A percentile compares a stretch with the other conserved stretches of the same genome.
These are phyloP conservation scores for Antitype chi DNA, from an alignment of 2,888 invertebrate genomes.

Conservation along the genomic window DNA sequence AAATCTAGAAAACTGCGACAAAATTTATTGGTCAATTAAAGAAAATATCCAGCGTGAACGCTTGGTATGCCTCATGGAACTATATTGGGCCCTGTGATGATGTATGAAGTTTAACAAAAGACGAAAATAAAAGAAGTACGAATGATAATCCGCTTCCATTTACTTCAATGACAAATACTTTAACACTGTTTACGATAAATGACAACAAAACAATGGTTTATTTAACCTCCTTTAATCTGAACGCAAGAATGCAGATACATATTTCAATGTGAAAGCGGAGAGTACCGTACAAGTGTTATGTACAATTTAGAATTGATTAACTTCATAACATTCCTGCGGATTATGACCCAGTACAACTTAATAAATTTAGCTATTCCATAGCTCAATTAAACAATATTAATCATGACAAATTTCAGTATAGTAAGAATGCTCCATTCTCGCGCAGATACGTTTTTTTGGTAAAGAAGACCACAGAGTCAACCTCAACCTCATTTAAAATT, in stretches of 20 bases:
- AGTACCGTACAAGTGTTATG: constrained; percentile 1
- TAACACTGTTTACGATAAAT: constrained; percentile 4
- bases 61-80: background rate
- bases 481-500: background rate
- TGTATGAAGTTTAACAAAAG: background rate
- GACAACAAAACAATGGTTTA: background rate
- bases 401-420: background rate
- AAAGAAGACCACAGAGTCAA: no score
- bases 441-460: background rate
- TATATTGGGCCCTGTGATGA: background rate
- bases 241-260: constrained; percentile 30
- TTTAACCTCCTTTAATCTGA: constrained; percentile 27
- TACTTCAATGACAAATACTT: constrained; percentile 1
- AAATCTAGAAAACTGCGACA: background rate
- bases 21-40: no score
- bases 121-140: background rate
- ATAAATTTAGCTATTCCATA: background rate
- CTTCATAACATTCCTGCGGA: background rate
- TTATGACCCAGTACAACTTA: no score
- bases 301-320: constrained; percentile 22
- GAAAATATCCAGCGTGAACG: no score
- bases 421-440: background rate
- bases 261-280: constrained; percentile 44
- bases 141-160: background rate
- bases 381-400: background rate